phyloP scores from a whole-genome alignment of 53 echinoderm and acorn worm species.

The Pentamera pediparva region DNA sequence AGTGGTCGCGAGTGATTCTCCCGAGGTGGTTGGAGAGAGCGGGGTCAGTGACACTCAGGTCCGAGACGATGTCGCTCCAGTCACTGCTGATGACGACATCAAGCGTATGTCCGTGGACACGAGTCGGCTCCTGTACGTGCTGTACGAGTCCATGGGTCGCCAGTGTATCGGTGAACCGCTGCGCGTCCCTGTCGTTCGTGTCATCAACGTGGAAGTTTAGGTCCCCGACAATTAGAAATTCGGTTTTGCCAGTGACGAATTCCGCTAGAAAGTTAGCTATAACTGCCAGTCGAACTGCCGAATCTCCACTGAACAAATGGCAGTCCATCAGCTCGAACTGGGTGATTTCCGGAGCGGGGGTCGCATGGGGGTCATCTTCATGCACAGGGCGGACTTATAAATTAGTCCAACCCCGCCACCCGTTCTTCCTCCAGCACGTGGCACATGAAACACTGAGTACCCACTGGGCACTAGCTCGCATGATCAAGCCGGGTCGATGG shows the following conservation, averaged over 20 bases:
- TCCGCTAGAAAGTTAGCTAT: constrained; percentile 3
- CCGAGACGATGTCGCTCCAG: too few species aligned
- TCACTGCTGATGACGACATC: constrained; percentile 39
- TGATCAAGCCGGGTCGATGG: too few species aligned
- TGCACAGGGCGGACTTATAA: constrained; percentile 21
- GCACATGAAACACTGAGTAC: constrained; percentile 10
- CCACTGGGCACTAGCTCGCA: constrained; percentile 26
- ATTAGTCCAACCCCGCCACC: constrained; percentile 30
- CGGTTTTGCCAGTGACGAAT: not conserved
- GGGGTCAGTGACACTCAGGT: too few species aligned
- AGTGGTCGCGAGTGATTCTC: not conserved
- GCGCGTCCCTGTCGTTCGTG: constrained; percentile 5
- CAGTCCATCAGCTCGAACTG: constrained; percentile 25
- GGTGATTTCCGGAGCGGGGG: not conserved
- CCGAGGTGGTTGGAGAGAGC: too few species aligned
- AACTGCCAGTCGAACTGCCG: not conserved
- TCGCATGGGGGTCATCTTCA: not conserved
- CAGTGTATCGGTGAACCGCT: constrained; percentile 5
- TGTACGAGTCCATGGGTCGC: constrained; percentile 16
- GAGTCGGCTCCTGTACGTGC: constrained; percentile 28
- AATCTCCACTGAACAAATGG: constrained; percentile 3
- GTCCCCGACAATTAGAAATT: constrained; percentile 10
- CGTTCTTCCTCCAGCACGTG: not conserved
- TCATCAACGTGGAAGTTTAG: constrained; percentile 28
- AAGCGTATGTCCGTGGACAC: constrained; percentile 23